phyloP scores from a whole-genome alignment of 2,888 invertebrate genomes.

The Zeuzera pyrina region DNA sequence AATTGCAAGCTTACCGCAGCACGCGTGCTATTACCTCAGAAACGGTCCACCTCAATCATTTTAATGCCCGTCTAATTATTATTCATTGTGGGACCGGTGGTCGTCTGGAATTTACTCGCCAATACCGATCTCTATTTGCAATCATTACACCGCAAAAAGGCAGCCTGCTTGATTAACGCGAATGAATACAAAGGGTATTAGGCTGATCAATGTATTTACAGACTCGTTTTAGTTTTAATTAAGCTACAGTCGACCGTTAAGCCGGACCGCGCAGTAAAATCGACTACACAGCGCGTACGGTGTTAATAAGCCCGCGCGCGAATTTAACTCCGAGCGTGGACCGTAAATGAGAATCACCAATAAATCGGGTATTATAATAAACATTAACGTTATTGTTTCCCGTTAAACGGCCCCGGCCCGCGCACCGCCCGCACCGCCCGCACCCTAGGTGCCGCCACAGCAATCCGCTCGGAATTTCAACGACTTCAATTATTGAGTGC shows the following conservation, averaged over 20 bases:
- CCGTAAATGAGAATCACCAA: conserved; percentile 63
- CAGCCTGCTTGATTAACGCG: conserved; percentile 30
- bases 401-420: conserved; percentile 37
- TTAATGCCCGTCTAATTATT: conserved; percentile 49
- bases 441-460: conserved; percentile 52
- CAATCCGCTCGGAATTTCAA: conserved; percentile 66
- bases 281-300: conserved; percentile 37
- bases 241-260: conserved; percentile 49
- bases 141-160: conserved; percentile 33
- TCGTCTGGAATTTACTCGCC: conserved; percentile 27
- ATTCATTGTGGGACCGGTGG: conserved; percentile 34
- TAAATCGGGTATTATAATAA: conserved; percentile 69
- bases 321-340: conserved; percentile 44
- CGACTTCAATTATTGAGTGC: conserved; percentile 71
- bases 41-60: conserved; percentile 46
- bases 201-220: conserved; percentile 49
- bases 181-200: conserved; percentile 35
- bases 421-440: conserved; percentile 14
- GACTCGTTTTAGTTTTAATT: conserved; percentile 65
- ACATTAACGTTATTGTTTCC: conserved; percentile 65
- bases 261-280: conserved; percentile 51
- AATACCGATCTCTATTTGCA: conserved; percentile 16
- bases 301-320: conserved; percentile 50
- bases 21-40: conserved; percentile 44
- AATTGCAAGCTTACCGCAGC: conserved; percentile 45